Evolutionary conservation across 2,113 vertebrate species (phyloP), one percentile per base, ranked within the genome.

Genomic region (Melanostigma gelatinosum): DNA sequence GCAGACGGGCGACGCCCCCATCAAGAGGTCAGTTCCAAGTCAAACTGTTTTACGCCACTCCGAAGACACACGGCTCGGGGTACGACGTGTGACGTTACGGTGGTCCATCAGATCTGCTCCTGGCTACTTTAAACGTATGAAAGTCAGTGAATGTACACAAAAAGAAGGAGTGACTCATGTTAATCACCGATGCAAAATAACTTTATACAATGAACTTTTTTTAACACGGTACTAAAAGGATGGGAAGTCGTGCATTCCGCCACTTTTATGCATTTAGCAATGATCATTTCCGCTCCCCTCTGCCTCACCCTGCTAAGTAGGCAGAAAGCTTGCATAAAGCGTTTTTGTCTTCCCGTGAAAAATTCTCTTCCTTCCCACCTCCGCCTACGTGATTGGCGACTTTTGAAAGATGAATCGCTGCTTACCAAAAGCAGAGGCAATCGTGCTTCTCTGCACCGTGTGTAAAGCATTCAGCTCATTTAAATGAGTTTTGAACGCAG

Each of bases 1-100:
- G 89, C 97, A 99, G 91, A 99, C 98, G 0, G 98, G 98, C 8
- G 98, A 99, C 44, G 93, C 76, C 6, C 98, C 98, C 0, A 94
- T 97, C 60, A 99, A 99, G 89, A 98, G 98, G 98, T 97, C 82
- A 89, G 93, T 85, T 46, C 10, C 11, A 10, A 13, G 29, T 71
- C 16, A 12, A 13, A 11, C 7, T 11, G 40, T 6, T 55, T 66
- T 24, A 8, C 1, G 16, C 48, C 0, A 0, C 24, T n/a, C 7
- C 3, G 0, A 15, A 54, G 44, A 52, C 66, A 20, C 67, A 46
- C 18, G 8, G 24, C 32, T 57, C 50, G 10, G 42, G 3, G 16
- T 22, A 3, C 16, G 60, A 15, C 22, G 3, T 38, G 52, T 24
- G 61, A 18, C 6, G 9, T 48, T 27, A 18, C 8, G 6, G 8